phyloP scores from a whole-genome alignment of 2,888 invertebrate species.

The Acleris cristana region DNA sequence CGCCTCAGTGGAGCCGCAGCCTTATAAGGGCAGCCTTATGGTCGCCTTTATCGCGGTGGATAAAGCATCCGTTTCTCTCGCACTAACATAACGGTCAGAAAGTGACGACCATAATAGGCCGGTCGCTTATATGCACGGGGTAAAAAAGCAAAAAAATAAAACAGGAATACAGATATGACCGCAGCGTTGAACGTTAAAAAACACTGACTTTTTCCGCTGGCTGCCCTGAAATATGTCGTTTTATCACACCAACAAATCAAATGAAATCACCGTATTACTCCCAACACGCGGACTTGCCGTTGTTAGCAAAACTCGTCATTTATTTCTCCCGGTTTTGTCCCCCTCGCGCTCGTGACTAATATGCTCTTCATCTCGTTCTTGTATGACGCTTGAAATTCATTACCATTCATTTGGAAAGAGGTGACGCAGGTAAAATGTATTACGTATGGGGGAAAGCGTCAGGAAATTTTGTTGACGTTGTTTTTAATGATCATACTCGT shows the following conservation, averaged over 20 bases:
- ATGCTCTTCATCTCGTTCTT: conserved; percentile 1
- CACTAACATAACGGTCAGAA: too few species aligned
- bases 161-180: too few species aligned
- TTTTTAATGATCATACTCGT: too few species aligned
- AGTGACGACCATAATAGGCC: too few species aligned
- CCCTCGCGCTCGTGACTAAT: background rate
- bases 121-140: too few species aligned
- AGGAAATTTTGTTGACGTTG: background rate
- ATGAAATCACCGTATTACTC: conserved; percentile 12
- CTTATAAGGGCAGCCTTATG: too few species aligned
- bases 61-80: too few species aligned
- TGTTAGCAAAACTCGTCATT: conserved; percentile 11
- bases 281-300: conserved; percentile 8
- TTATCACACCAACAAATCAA: conserved; percentile 30
- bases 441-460: background rate
- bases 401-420: conserved; percentile 24
- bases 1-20: too few species aligned
- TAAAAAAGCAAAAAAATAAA: too few species aligned
- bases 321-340: conserved; percentile 8
- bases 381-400: conserved; percentile 25
- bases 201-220: background rate
- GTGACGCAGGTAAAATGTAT: conserved; percentile 4
- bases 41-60: too few species aligned
- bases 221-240: conserved; percentile 2
- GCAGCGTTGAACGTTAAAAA: too few species aligned